Evolutionary conservation across 2,888 invertebrate genomes (phyloP), one percentile per base, ranked within the genome.

Genomic region (Trichacis sp.): DNA sequence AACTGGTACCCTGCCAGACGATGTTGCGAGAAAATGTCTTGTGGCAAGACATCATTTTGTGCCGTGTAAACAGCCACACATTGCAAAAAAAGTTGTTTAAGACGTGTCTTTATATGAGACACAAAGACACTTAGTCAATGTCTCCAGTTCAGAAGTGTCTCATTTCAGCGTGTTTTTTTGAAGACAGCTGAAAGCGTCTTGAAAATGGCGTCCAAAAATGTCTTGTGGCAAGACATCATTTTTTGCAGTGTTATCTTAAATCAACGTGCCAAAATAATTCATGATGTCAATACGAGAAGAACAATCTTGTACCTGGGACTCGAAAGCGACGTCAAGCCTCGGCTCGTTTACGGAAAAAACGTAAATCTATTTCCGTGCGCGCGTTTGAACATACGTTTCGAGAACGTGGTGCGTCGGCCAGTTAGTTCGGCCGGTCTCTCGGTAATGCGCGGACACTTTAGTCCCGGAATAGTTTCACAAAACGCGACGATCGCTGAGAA

Each of bases 311-410:
- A 33, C 46, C 53, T 46, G 15, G 11, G 9, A 18, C 11, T 55
- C 63, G 56, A 63, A 59, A 64, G 57, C 63, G 64, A 58, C 67
- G 62, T 64, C 57, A 68, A 66, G 65, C 65, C 61, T 66, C 70
- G 55, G 54, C 65, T 70, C 68, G 59, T 70, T 68, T 76, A 75
- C 72, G 75, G 76, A 75, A 81, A 77, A 78, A 75, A 65, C 71
- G 70, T 59, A 68, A 70, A 74, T 79, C 81, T 81, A 81, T 81
- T 81, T 81, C 80, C 58, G 79, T 76, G 76, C 74, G 68, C 69
- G 69, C 74, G 75, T 70, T 70, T 68, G 58, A 68, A 43, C 64
- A 65, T 68, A 67, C 65, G 64, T 68, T 64, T 64, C 68, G 71
- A 64, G 52, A 70, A 64, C 59, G 55, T 62, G 56, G 50, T 20